Evolutionary conservation across 2,888 invertebrate genomes (phyloP).

Genomic region (Andrena bicolor): DNA sequence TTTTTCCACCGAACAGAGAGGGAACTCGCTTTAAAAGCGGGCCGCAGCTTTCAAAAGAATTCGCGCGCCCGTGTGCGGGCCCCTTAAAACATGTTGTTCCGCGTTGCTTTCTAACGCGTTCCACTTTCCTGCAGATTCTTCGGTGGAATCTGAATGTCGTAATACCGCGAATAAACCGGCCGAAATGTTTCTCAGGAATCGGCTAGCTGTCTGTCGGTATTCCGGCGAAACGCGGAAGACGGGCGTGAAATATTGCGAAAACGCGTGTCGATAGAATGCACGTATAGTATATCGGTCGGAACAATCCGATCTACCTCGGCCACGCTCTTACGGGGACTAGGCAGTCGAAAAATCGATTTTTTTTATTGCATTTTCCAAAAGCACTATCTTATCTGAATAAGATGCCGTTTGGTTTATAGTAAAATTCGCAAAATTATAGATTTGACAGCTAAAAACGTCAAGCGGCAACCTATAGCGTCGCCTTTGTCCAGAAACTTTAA

Average conservation of each 20-base stretch:
- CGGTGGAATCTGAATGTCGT: constrained; percentile 48
- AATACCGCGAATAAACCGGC: constrained; percentile 42
- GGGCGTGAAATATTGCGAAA: not conserved
- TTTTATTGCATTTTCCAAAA: no score
- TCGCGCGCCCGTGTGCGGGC: constrained; percentile 41
- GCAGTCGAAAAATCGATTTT: no score
- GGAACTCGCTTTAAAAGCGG: constrained; percentile 23
- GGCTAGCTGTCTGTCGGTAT: not conserved
- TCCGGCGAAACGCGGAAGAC: constrained; percentile 21
- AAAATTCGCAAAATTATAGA: no score
- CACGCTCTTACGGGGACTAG: no score
- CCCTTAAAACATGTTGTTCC: constrained; percentile 58
- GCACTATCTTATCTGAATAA: no score
- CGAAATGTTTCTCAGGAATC: constrained; percentile 32
- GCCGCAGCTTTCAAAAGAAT: constrained; percentile 53
- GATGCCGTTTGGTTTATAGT: no score
- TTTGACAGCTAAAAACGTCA: no score
- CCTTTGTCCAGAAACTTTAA: no score
- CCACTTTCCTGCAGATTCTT: constrained; percentile 66
- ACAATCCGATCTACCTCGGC: not conserved
- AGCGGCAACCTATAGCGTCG: no score
- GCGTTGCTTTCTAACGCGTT: constrained; percentile 67
- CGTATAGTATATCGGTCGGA: not conserved
- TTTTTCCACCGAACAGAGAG: constrained; percentile 43
- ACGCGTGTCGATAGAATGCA: not conserved